A percentile compares a stretch with the other conserved stretches of the same genome.
Conservation (phyloP, 2,113 vertebrate genomes). For the Turnix velox region DNA sequence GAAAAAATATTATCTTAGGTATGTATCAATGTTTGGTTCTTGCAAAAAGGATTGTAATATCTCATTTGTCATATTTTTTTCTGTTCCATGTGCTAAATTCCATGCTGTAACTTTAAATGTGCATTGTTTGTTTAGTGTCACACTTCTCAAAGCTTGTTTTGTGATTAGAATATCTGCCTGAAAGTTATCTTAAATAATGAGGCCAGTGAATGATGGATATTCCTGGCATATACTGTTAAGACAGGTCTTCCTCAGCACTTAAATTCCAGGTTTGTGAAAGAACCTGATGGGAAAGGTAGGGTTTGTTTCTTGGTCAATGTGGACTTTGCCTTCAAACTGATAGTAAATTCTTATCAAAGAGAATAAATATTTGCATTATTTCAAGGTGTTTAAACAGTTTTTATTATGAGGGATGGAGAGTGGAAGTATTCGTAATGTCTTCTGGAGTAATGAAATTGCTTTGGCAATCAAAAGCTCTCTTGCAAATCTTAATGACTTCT, state of each 20-base stretch:
- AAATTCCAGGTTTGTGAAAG: background rate
- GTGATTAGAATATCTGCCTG: constrained; percentile 5
- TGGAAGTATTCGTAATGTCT: background rate
- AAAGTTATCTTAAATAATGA: constrained; percentile 21
- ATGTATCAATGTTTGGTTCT: background rate
- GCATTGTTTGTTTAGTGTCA: background rate
- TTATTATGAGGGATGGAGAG: background rate
- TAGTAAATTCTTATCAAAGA: background rate
- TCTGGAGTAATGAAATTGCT: constrained; percentile 33
- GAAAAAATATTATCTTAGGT: background rate
- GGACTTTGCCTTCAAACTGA: background rate
- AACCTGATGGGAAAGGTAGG: background rate
- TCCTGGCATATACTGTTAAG: constrained; percentile 1
- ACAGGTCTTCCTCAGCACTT: background rate
- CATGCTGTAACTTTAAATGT: background rate
- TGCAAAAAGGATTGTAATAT: background rate
- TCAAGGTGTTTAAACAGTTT: background rate
- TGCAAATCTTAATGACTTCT: background rate
- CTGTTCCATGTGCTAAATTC: background rate
- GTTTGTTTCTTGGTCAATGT: background rate
- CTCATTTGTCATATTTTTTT: background rate
- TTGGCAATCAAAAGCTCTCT: background rate
- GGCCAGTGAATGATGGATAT: background rate
- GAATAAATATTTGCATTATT: background rate
- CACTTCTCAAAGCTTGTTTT: background rate